Base-by-base conservation (phyloP, 2,797 vertebrate genomes). In the Girardinus metallicus region DNA sequence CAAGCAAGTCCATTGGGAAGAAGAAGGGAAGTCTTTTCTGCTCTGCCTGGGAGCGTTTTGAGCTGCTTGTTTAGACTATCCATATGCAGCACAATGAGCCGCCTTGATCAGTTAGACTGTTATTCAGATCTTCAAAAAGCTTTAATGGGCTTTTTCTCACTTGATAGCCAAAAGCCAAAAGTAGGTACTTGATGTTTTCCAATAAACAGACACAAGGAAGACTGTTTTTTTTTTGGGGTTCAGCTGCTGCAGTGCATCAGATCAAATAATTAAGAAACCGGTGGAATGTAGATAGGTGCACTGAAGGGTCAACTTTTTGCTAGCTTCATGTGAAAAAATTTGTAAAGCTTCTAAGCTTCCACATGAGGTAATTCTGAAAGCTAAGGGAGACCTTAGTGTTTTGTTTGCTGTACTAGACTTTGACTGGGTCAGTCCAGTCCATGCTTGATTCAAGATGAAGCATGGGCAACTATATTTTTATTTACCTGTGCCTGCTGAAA, bases 61-160 rank as follows among this genome's bases (percentile, higher is more conserved):
- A 68, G 36, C 39, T 44, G 87, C 88, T 81, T 89, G 90, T 90
- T 86, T 80, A 43, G 62, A 76, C 80, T 70, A 83, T 77, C 44
- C 41, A 62, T 74, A 71, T 43, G 66, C 71, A 74, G 75, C 74
- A 86, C 77, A 87, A 84, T 76, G 83, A 79, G 39, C 74, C 62
- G 51, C 49, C 49, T 68, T 29, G 76, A 70, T 55, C 73, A 80
- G 16, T 78, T 73, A 78, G 23, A 78, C 43, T 23, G 5, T 46
- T 39, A 62, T 44, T 76, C 21, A 51, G 29, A 71, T 5, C n/a
- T 55, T 68, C n/a, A 39, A 26, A 70, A n/a, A 29, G 4, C 5
- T 71, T 78, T 23, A 31, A 57, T 18, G 8, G 1, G 10, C 13
- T 70, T 68, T 41, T 70, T 29, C 60, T 66, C 23, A 21, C 41